phyloP scores from a whole-genome alignment of 2,888 invertebrate genomes.

The Chaetogeoica ovagalla region DNA sequence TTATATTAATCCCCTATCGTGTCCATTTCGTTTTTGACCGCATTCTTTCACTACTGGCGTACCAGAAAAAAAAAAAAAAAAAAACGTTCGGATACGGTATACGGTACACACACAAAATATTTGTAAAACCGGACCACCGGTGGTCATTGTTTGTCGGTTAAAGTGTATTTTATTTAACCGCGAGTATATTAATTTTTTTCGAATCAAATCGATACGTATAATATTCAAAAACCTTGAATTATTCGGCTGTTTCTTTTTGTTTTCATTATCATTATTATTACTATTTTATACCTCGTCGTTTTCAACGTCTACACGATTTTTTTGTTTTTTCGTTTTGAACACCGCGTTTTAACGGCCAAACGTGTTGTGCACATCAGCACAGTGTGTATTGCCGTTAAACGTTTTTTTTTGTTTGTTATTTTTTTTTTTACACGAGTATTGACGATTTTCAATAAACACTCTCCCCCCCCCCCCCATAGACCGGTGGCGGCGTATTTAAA shows the following conservation, averaged over 20 bases:
- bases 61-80: too few relatives aligned
- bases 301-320: too few relatives aligned
- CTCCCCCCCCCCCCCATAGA: too few relatives aligned
- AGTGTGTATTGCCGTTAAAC: too few relatives aligned
- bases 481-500: too few relatives aligned
- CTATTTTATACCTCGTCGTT: too few relatives aligned
- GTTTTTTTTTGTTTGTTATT: too few relatives aligned
- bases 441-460: too few relatives aligned
- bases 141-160: constrained; percentile 22
- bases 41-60: constrained; percentile 37
- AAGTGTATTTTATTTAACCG: constrained; percentile 33
- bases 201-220: constrained; percentile 15
- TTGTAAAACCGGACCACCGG: constrained; percentile 37
- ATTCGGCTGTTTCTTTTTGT: neutral
- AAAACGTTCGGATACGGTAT: constrained; percentile 7
- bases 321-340: too few relatives aligned
- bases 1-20: constrained; percentile 20
- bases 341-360: too few relatives aligned
- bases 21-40: constrained; percentile 47
- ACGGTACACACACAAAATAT: constrained; percentile 2
- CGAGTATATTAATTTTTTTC: neutral
- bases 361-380: too few relatives aligned
- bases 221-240: constrained; percentile 29
- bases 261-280: neutral
- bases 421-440: too few relatives aligned